Base-by-base conservation (phyloP, 2,797 vertebrate species). In the Onychomys leucogaster region DNA sequence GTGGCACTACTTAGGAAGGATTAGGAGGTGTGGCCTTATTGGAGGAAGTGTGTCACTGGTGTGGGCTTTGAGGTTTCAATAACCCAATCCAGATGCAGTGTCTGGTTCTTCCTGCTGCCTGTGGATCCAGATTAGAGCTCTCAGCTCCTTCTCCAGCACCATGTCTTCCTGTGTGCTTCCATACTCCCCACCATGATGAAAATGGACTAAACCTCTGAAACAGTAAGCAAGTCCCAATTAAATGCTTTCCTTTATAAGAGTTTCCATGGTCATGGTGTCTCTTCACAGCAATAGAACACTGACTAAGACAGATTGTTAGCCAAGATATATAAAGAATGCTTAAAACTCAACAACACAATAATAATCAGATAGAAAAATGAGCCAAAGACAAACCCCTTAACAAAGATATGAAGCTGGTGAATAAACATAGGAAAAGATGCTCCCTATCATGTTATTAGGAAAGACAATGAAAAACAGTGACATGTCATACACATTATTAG, bases 261-360 rank as follows among this genome's bases (percentile, higher is more conserved):
- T 43, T 43, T 17, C 59, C 16, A 19, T 23, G 61, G 63, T 52
- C 41, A 85, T 52, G 63, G 43, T 85, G 43, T 67, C 63, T 67
- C 32, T 85, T 67, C 29, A 25, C 11, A 67, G 41, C 12, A 67
- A 67, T 25, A 65, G 32, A 85, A 67, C 43, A 67, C 59, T 63
- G 37, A 63, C 6, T 9, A 8, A n/a, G 29, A 83, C 16, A 83
- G 29, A 78, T 8, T 69, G 19, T 87, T 80, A 87, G 67, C 37
- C 11, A 88, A 90, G 71, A 61, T 69, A 65, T 13, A 75, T 43
- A 76, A 84, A 90, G 77, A 92, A 84, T 9, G 52, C 55, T 65
- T 81, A 90, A 92, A 85, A 87, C 2, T 59, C 93, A 95, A 83
- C 41, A 86, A 94, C 49, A 52, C 32, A 41, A 46, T 93, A 87